Percentiles rank a stretch among this genome's conserved stretches.
These are phyloP conservation scores for Python bivittatus DNA, from an alignment of 2,113 vertebrate genomes.

Conservation along the genomic window DNA sequence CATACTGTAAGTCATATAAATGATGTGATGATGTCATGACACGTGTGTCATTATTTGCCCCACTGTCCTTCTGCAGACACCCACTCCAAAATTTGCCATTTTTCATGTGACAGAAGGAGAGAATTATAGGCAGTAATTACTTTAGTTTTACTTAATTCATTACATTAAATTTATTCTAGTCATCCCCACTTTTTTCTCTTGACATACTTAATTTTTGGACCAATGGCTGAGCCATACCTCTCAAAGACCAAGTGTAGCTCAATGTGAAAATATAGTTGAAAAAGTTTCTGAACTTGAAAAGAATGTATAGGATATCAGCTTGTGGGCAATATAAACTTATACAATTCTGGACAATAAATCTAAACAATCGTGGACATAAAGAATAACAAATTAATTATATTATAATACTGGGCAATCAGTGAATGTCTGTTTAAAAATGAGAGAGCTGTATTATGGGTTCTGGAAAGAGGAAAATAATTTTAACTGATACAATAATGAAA, in stretches of 20 bases:
- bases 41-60: background rate
- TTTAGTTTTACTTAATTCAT: background rate
- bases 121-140: background rate
- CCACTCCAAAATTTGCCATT: background rate
- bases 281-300: background rate
- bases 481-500: background rate
- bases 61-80: background rate
- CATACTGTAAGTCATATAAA: background rate
- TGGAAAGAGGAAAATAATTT: background rate
- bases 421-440: background rate
- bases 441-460: background rate
- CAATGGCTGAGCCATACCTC: background rate
- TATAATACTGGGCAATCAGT: background rate
- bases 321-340: too few relatives aligned
- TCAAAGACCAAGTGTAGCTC: background rate
- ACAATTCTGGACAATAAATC: background rate
- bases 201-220: background rate
- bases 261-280: background rate
- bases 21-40: background rate
- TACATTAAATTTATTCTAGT: background rate
- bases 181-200: background rate
- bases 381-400: background rate
- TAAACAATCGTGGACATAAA: background rate
- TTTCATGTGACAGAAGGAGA: background rate
- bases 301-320: background rate